Base-by-base conservation (phyloP, 2,113 vertebrate species). In the Catharus bicknelli region DNA sequence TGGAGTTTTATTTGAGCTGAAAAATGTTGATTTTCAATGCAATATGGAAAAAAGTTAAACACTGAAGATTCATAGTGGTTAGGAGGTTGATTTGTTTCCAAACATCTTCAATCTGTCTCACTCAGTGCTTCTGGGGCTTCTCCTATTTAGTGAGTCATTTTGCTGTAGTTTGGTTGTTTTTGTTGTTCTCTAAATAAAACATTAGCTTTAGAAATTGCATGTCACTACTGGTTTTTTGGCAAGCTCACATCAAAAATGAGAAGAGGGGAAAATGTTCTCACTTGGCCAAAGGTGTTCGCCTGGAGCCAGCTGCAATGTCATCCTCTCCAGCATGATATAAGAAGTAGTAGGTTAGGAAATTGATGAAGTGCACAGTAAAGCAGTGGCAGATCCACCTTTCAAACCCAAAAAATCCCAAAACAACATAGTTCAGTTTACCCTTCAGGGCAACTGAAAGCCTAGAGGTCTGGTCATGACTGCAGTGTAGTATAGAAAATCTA, bases 151-250 rank as follows among this genome's bases (percentile, higher is more conserved):
- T 47, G 16, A 87, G 51, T 63, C 4, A 82, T 38, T 69, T 89
- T 66, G 7, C 14, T 87, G 27, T 30, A 78, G 7, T 69, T 75
- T 79, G 5, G 9, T 78, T 86, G 29, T 0, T 8, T 86, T 69
- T 59, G n/a, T 76, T 79, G n/a, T 58, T 83, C 62, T 79, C 73
- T 93, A 94, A 87, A 82, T 85, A 86, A 95, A 91, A 45, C 20
- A 50, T 80, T 77, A 70, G 27, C 55, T 92, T 81, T 58, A 70
- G 73, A 72, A 32, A 61, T 54, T 58, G 47, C 36, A 63, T 81
- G 42, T 13, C 17, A 66, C 81, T 67, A 38, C 22, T 57, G 10
- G 0, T 58, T 76, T 80, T 81, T 78, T 62, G 51, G 38, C 61
- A 74, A n/a, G 34, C 22, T 90, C 0, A 9, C 26, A 58, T 54